Conservation (phyloP, 92 coral and sea anemone species). For the Epizoanthus scotinus region DNA sequence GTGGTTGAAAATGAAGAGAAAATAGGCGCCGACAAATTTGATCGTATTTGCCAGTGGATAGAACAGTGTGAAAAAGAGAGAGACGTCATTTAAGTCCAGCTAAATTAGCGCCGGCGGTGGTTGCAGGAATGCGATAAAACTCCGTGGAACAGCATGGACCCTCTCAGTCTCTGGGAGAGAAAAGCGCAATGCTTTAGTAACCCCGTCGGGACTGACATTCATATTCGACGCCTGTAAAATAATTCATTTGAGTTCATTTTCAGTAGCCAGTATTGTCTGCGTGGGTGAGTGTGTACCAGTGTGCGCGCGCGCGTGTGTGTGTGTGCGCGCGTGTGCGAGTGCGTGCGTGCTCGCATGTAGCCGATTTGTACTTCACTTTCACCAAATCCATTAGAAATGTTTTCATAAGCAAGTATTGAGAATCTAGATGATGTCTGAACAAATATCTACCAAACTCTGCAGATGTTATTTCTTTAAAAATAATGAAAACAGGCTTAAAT, state of each 20-base stretch:
- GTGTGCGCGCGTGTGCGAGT: background rate
- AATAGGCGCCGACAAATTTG: constrained; percentile 2
- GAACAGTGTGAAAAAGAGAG: constrained; percentile 28
- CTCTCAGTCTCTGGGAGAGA: background rate
- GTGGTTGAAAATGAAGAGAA: constrained; percentile 12
- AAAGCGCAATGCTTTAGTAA: background rate
- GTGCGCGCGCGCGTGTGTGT: background rate
- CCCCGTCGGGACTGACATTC: background rate
- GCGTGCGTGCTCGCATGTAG: background rate
- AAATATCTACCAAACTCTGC: background rate
- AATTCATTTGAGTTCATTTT: background rate
- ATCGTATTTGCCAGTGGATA: constrained; percentile 31
- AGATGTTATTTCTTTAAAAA: background rate
- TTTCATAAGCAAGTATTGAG: background rate
- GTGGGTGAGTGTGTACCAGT: background rate
- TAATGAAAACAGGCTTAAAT: background rate
- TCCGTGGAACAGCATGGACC: background rate
- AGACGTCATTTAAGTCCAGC: background rate
- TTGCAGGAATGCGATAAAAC: background rate
- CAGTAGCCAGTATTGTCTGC: background rate
- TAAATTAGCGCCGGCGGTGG: background rate
- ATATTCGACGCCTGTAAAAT: constrained; percentile 2
- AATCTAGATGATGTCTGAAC: background rate
- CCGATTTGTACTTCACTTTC: background rate
- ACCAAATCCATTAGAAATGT: background rate